These are phyloP conservation scores for Dermatophagoides farinae DNA, from an alignment of 1,140 invertebrate genomes.

Conservation along the genomic window DNA sequence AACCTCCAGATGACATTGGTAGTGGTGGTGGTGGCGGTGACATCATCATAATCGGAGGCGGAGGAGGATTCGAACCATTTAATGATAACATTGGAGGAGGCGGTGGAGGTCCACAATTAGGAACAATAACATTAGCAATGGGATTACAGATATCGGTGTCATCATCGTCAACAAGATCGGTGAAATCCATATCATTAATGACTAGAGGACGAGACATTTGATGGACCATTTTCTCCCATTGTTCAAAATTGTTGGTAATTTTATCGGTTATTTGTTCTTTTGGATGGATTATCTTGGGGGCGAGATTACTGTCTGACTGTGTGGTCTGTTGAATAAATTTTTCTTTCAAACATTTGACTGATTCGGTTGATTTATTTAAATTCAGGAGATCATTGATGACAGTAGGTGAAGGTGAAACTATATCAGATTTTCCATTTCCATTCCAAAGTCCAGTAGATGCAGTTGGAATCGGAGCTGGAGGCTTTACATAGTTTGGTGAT, in stretches of 20 bases:
- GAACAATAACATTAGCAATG: not conserved
- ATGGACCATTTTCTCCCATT: constrained; percentile 77
- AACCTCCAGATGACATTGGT: constrained; percentile 1
- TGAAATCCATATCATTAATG: constrained; percentile 89
- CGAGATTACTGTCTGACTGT: not conserved
- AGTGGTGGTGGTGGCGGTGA: constrained; percentile 24
- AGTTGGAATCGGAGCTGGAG: not conserved
- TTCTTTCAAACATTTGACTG: constrained; percentile 5
- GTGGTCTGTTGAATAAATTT: constrained; percentile 1
- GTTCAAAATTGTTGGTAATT: constrained; percentile 40
- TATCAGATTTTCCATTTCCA: not conserved
- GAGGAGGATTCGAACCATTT: constrained; percentile 4
- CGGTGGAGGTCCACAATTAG: not conserved
- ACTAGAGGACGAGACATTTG: constrained; percentile 57
- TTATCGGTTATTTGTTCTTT: not conserved
- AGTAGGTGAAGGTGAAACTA: not conserved
- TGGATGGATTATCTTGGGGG: not conserved
- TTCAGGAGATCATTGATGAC: constrained; percentile 7
- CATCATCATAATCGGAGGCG: constrained; percentile 1
- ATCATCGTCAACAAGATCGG: constrained; percentile 56
- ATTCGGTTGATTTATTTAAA: not conserved
- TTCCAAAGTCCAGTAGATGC: not conserved
- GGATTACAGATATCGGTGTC: constrained; percentile 25
- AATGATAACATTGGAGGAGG: constrained; percentile 6
- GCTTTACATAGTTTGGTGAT: not conserved